A percentile compares a stretch with the other conserved stretches of the same genome.
These are phyloP conservation scores for Phrynocephalus versicolor DNA, from an alignment of 2,113 vertebrate genomes.

Conservation along the genomic window DNA sequence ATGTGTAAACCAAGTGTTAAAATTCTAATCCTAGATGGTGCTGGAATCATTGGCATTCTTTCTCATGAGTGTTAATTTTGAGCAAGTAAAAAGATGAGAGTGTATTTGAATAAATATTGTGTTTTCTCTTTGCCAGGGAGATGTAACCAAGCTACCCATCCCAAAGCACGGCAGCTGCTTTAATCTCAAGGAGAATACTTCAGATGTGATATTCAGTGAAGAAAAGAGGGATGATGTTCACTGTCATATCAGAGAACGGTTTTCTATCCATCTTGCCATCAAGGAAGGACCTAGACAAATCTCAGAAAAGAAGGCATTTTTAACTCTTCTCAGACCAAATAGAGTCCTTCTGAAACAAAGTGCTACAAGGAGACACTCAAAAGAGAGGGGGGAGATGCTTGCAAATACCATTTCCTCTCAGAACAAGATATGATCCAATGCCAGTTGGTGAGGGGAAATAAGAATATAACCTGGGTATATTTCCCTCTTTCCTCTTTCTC, in stretches of 20 bases:
- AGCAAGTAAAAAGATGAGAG: background rate
- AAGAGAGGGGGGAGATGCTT: too few species aligned
- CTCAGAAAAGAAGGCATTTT: background rate
- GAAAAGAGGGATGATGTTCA: background rate
- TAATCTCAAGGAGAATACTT: background rate
- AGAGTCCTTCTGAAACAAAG: too few species aligned
- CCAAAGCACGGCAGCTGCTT: background rate
- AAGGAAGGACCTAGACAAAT: background rate
- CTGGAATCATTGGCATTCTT: too few species aligned
- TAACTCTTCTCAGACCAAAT: too few species aligned
- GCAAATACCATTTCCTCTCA: too few species aligned
- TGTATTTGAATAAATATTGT: background rate
- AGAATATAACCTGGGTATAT: too few species aligned
- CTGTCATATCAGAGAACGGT: background rate
- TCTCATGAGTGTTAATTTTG: background rate
- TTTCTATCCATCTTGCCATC: background rate
- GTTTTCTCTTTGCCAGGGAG: background rate
- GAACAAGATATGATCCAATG: too few species aligned
- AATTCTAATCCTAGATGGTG: too few species aligned
- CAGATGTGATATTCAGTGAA: background rate
- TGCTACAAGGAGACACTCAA: too few species aligned
- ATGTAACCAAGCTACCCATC: background rate
- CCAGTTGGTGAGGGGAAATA: too few species aligned
- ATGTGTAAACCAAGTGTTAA: too few species aligned
- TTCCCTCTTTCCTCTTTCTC: too few species aligned